Evolutionary conservation across 2,888 invertebrate genomes (phyloP), one percentile per base, ranked within the genome.

Genomic region (Hipparchia semele): DNA sequence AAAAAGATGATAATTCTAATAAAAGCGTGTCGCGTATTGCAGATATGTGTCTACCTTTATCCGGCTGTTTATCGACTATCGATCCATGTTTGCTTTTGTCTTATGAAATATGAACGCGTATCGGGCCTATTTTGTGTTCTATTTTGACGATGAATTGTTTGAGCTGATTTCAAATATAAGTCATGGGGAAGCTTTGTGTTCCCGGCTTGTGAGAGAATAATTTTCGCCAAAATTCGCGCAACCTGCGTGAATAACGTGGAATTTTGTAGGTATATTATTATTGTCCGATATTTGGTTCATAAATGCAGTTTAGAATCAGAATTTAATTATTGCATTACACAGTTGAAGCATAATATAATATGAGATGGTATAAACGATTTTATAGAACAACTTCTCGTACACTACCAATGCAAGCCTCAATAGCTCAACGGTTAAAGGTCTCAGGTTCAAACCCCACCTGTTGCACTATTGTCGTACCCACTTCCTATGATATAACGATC

Each of bases 21-120:
- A 39, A 39, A 5, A 39, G 39, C 12, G n/a, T 4, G 53, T 12
- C 54, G 54, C n/a, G n/a, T 54, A n/a, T n/a, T 6, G 6, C n/a
- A n/a, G 12, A n/a, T 54, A 54, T 12, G 54, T n/a, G n/a, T 13
- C 8, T 13, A 58, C 23, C 13, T 58, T 70, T 73, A 73, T 60
- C 68, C 51, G 60, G 33, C 70, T 61, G 72, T 73, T 73, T 75
- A 70, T 70, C 72, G 64, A 51, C 51, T 70, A 75, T 73, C 73
- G 75, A 75, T 75, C 73, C 68, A 61, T 60, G 53, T 60, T 65
- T 70, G 73, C 75, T 70, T 73, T 69, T 76, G 75, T 76, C 75
- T 76, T 76, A 65, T 74, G 72, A 70, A 70, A 73, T 70, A 72
- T 76, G 70, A 68, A 73, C 69, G 69, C 66, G 49, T 64, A 61